Conservation (phyloP, 2,113 vertebrate species). For the Rutilus rutilus region DNA sequence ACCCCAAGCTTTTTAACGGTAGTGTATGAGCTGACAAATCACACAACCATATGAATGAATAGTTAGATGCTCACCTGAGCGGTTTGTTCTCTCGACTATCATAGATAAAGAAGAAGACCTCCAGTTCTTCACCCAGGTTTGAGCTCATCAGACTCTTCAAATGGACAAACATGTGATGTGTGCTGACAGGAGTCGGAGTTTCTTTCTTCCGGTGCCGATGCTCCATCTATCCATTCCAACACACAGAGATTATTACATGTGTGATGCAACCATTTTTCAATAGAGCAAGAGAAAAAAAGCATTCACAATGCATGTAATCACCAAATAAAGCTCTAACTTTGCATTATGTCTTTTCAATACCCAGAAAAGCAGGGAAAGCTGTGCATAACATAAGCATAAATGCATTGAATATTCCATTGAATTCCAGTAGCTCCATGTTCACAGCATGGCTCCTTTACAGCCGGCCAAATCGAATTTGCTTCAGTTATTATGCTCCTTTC, state of each 20-base stretch:
- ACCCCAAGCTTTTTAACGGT: too few species aligned
- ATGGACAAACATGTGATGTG: constrained; percentile 94
- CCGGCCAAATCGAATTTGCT: constrained; percentile 51
- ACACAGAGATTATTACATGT: neutral
- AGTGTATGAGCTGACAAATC: neutral
- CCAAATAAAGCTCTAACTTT: neutral
- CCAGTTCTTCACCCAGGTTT: constrained; percentile 95
- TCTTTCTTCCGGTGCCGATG: constrained; percentile 97
- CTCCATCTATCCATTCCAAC: constrained; percentile 84
- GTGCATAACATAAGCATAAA: neutral
- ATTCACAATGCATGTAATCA: constrained; percentile 4
- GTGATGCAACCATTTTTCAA: neutral
- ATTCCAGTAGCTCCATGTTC: constrained; percentile 22
- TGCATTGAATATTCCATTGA: constrained; percentile 10
- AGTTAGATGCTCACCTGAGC: constrained; percentile 80
- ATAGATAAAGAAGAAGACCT: constrained; percentile 95
- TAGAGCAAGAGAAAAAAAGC: neutral
- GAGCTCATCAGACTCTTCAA: constrained; percentile 97
- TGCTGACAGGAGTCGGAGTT: constrained; percentile 87
- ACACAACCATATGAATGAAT: neutral
- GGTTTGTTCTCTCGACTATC: constrained; percentile 94
- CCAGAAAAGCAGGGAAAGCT: neutral
- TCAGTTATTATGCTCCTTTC: constrained; percentile 39
- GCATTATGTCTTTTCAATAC: neutral
- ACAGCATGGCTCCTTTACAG: constrained; percentile 41